Evolutionary conservation across 2,113 vertebrate species (phyloP).

Genomic region (Panthera tigris): DNA sequence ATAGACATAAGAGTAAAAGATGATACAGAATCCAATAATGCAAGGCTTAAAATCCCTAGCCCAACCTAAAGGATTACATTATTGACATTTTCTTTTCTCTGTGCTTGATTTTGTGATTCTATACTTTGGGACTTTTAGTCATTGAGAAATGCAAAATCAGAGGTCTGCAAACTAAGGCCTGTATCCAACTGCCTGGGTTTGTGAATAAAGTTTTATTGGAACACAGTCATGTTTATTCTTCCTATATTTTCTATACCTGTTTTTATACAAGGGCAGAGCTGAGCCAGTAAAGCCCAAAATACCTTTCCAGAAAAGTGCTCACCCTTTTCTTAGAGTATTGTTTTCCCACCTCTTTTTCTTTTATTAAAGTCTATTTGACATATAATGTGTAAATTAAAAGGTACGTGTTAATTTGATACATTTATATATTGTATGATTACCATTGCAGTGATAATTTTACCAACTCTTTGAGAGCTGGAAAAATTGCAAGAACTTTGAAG

Average conservation of each 20-base stretch:
- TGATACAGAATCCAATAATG: not conserved
- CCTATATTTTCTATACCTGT: not conserved
- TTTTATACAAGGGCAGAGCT: not conserved
- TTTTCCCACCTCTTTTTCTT: constrained; percentile 15
- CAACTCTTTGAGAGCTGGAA: not conserved
- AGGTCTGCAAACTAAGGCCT: not conserved
- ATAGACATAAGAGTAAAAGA: not conserved
- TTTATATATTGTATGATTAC: not conserved
- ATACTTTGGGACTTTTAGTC: not conserved
- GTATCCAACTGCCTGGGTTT: not conserved
- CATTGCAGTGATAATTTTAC: not conserved
- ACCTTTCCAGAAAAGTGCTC: not conserved
- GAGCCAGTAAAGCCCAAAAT: not conserved
- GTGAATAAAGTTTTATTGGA: constrained; percentile 9
- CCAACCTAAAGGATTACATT: not conserved
- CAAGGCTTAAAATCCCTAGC: not conserved
- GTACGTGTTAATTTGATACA: not conserved
- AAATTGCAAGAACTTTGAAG: constrained; percentile 13
- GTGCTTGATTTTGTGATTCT: constrained; percentile 26
- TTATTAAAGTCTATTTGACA: not conserved
- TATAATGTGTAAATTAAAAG: not conserved
- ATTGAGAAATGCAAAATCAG: not conserved
- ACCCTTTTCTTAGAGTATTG: not conserved
- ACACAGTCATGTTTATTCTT: not conserved
- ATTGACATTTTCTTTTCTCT: constrained; percentile 11